Evolutionary conservation across 2,888 invertebrate species (phyloP).

Genomic region (Xylophagus ater): DNA sequence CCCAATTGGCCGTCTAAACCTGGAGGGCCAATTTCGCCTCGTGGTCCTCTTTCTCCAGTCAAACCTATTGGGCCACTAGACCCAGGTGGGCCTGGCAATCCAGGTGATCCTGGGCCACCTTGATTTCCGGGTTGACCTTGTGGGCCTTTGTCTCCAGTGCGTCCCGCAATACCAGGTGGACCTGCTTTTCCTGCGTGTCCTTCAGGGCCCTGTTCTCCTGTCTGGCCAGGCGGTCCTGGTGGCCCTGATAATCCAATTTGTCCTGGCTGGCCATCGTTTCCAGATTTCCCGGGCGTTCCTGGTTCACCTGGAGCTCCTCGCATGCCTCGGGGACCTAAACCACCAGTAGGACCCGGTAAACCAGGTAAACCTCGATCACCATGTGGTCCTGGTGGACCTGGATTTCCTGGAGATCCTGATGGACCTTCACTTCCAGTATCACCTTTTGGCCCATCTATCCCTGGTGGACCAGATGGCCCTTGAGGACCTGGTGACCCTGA

Average conservation of each 20-base stretch:
- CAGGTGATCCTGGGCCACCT: slow-evolving; percentile 24
- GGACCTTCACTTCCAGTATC: slow-evolving; percentile 59
- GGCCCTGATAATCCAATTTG: slow-evolving; percentile 53
- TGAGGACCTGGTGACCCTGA: slow-evolving; percentile 54
- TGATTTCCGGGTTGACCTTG: slow-evolving; percentile 40
- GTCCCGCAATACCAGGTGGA: slow-evolving; percentile 57
- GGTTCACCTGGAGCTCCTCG: slow-evolving; percentile 49
- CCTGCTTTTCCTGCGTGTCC: slow-evolving; percentile 57
- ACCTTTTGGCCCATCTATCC: slow-evolving; percentile 65
- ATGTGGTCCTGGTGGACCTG: slow-evolving; percentile 13
- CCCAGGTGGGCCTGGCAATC: slow-evolving; percentile 28
- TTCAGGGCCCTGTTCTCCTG: slow-evolving; percentile 49
- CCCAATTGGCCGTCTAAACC: slow-evolving; percentile 70
- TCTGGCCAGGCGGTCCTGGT: slow-evolving; percentile 50
- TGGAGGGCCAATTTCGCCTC: slow-evolving; percentile 62
- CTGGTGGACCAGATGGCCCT: slow-evolving; percentile 60
- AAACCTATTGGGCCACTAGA: slow-evolving; percentile 44
- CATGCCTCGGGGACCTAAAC: slow-evolving; percentile 24
- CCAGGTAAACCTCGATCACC: slow-evolving; percentile 25
- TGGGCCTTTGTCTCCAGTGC: slow-evolving; percentile 67
- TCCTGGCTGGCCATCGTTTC: slow-evolving; percentile 61
- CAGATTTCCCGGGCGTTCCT: slow-evolving; percentile 61
- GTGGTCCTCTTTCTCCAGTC: slow-evolving; percentile 48
- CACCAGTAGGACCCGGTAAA: slow-evolving; percentile 27
- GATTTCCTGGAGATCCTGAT: slow-evolving; percentile 45